A percentile compares a stretch with the other conserved stretches of the same genome.
phyloP scores from a whole-genome alignment of 2,113 vertebrate genomes.

The Anoura caudifer region DNA sequence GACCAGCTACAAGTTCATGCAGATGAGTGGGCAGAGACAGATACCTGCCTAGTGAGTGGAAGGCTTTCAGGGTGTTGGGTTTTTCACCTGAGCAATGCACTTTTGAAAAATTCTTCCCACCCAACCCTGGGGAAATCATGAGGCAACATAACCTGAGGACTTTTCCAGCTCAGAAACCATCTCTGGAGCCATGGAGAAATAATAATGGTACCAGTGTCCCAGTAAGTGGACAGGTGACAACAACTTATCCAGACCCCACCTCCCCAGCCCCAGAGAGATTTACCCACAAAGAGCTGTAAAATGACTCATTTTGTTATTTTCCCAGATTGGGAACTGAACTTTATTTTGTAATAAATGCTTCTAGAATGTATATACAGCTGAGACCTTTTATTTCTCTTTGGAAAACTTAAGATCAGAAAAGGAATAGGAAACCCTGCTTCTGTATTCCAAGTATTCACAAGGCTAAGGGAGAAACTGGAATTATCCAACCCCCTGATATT shows the following conservation, averaged over 20 bases:
- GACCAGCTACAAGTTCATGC: not conserved
- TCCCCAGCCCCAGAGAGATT: not conserved
- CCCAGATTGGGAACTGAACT: conserved; percentile 41
- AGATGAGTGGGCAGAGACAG: not conserved
- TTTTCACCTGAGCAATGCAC: not conserved
- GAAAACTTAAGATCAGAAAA: not conserved
- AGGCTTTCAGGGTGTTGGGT: not conserved
- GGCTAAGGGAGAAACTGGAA: not conserved
- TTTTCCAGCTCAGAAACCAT: not conserved
- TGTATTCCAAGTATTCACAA: not conserved
- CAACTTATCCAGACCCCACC: not conserved
- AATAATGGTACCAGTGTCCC: not conserved
- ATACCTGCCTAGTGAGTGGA: not conserved
- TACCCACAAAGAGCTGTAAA: not conserved
- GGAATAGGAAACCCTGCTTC: not conserved
- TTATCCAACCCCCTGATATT: not conserved
- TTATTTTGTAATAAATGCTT: conserved; percentile 49
- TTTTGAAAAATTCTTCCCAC: conserved; percentile 19
- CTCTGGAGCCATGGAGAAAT: not conserved
- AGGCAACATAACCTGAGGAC: not conserved
- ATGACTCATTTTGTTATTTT: not conserved
- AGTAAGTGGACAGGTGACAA: not conserved
- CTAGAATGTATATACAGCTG: not conserved
- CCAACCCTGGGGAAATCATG: not conserved
- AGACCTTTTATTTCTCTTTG: not conserved